Base-by-base conservation (phyloP, 2,888 invertebrate species). In the Acleris holmiana region DNA sequence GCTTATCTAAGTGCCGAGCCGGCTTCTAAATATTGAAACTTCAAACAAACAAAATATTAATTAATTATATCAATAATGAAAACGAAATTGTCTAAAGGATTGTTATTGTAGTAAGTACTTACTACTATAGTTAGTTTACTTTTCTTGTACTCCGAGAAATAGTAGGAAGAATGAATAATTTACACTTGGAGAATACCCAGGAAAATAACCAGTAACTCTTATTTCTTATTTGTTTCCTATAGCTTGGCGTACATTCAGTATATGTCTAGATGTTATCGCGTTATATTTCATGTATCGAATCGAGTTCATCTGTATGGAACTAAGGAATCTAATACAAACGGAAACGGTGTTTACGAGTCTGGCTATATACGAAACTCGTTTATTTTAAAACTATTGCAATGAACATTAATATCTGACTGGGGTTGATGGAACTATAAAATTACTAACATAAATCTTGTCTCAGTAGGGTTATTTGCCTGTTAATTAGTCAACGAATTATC, bases 11-110 rank as follows among this genome's bases (percentile, higher is more conserved):
- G 44, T 44, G 29, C 13, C 59, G 49, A 49, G 29, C 13, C 59
- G 49, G 55, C 49, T 23, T 21, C 44, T 8, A 35, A 35, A 18
- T 54, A 64, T 65, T 59, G 44, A 65, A 49, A 65, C 60, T 59
- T 65, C 44, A 65, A 50, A 7, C 17, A 15, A 29, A 59, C 49
- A 63, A 60, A 53, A 17, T n/a, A n/a, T n/a, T n/a, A n/a, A n/a
- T n/a, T n/a, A n/a, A n/a, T n/a, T n/a, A n/a, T n/a, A n/a, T n/a
- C n/a, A n/a, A n/a, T n/a, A n/a, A n/a, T n/a, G n/a, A n/a, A n/a
- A n/a, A n/a, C n/a, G n/a, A n/a, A n/a, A 8, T 29, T 8, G 29
- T 29, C 29, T 29, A 35, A 13, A 35, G 13, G 35, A 29, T 29
- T 10, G 10, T 29, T 10, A 29, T 21, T 7, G 25, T 7, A 7